phyloP scores from a whole-genome alignment of 2,797 vertebrate species.

The Lindbergichthys nudifrons region DNA sequence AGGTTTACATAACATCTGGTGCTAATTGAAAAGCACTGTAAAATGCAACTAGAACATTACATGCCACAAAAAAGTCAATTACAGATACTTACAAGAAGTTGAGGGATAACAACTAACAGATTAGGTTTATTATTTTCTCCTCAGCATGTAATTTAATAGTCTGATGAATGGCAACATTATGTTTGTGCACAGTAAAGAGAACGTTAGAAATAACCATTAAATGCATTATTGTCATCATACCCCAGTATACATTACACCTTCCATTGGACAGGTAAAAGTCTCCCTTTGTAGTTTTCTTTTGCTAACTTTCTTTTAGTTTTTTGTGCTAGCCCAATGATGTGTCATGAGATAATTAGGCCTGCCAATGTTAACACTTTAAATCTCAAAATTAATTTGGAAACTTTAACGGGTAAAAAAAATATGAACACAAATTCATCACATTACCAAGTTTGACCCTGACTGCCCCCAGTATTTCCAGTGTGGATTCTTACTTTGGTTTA shows the following conservation, averaged over 20 bases:
- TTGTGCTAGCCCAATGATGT: background rate
- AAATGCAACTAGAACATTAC: background rate
- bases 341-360: background rate
- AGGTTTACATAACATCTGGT: background rate
- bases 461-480: no score
- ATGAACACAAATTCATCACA: no score
- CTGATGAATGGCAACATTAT: background rate
- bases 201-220: background rate
- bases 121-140: constrained; percentile 1
- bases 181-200: constrained; percentile 12
- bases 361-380: no score
- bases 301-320: background rate
- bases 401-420: no score
- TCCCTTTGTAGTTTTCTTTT: background rate
- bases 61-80: background rate
- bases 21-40: background rate
- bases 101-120: background rate
- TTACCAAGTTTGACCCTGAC: no score
- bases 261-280: background rate
- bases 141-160: constrained; percentile 3
- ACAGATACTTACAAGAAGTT: constrained; percentile 4
- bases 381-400: no score
- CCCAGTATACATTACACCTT: no score
- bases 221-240: background rate
- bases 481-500: no score